Conservation (phyloP, 2,888 invertebrate species). For the Andricus curvator region DNA sequence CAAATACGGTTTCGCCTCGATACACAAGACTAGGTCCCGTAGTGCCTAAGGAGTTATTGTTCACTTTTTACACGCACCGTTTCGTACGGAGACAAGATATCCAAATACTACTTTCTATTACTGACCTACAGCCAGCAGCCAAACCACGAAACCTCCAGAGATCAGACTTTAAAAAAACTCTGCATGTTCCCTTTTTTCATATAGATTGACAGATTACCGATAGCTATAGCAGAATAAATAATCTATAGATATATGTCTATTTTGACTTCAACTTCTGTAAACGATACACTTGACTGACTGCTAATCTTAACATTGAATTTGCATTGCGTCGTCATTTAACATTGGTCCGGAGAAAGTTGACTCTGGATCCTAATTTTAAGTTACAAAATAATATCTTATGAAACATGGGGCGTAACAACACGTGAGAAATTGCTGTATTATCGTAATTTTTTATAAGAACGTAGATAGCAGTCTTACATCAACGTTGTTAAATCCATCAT, state of each 20-base stretch:
- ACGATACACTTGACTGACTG: constrained; percentile 24
- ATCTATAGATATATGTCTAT: background rate
- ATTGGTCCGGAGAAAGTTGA: constrained; percentile 13
- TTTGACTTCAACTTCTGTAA: background rate
- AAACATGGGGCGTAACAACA: constrained; percentile 9
- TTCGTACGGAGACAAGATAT: constrained; percentile 54
- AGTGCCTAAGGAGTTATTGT: constrained; percentile 49
- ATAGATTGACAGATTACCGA: background rate
- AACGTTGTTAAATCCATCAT: background rate
- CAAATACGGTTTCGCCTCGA: constrained; percentile 18
- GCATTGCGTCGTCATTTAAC: constrained; percentile 23
- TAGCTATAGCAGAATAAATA: background rate
- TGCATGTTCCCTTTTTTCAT: background rate
- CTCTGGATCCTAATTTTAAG: constrained; percentile 16
- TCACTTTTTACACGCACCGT: constrained; percentile 61
- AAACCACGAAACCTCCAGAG: constrained; percentile 20
- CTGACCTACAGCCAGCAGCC: constrained; percentile 57
- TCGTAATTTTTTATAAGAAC: constrained; percentile 19
- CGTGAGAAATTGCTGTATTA: constrained; percentile 19
- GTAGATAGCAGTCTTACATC: background rate
- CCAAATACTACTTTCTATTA: constrained; percentile 63
- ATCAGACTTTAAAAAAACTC: background rate
- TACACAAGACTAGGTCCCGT: constrained; percentile 12
- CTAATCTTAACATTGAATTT: constrained; percentile 41
- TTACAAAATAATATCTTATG: constrained; percentile 24